These are phyloP conservation scores for Aphrophora alni DNA, from an alignment of 2,888 invertebrate genomes.

Conservation along the genomic window DNA sequence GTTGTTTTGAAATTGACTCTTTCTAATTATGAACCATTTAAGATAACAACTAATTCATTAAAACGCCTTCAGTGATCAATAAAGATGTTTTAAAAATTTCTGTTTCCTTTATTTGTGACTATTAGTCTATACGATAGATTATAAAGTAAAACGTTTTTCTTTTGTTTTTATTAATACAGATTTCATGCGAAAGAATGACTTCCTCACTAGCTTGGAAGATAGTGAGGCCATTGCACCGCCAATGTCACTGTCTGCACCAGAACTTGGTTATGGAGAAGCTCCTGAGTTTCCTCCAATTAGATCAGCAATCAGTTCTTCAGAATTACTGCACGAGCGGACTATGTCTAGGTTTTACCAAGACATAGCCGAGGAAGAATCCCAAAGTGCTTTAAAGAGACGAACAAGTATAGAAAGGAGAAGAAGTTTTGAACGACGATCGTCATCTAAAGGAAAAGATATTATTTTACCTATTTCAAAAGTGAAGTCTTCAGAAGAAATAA, in stretches of 20 bases:
- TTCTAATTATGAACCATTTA: no score
- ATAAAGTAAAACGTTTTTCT: no score
- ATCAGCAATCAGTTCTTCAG: constrained; percentile 81
- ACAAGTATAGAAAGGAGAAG: constrained; percentile 54
- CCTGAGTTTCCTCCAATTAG: constrained; percentile 64
- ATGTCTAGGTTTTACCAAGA: constrained; percentile 84
- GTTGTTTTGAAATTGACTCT: no score
- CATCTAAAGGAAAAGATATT: not conserved
- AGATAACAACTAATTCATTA: no score
- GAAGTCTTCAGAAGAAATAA: not conserved
- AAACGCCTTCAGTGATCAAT: no score
- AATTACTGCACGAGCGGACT: constrained; percentile 80
- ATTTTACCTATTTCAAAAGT: not conserved
- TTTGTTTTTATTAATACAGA: not conserved
- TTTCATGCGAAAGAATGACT: not conserved
- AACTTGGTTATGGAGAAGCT: constrained; percentile 67
- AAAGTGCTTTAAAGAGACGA: constrained; percentile 54
- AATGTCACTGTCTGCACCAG: constrained; percentile 82
- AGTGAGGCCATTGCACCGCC: constrained; percentile 69
- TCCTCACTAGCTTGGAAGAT: not conserved
- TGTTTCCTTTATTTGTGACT: no score
- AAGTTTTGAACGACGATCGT: constrained; percentile 44
- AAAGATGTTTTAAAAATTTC: no score
- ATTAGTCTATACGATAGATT: no score
- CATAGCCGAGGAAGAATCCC: constrained; percentile 75